These are phyloP conservation scores for Netelia virgata DNA, from an alignment of 2,888 invertebrate genomes.

Conservation along the genomic window DNA sequence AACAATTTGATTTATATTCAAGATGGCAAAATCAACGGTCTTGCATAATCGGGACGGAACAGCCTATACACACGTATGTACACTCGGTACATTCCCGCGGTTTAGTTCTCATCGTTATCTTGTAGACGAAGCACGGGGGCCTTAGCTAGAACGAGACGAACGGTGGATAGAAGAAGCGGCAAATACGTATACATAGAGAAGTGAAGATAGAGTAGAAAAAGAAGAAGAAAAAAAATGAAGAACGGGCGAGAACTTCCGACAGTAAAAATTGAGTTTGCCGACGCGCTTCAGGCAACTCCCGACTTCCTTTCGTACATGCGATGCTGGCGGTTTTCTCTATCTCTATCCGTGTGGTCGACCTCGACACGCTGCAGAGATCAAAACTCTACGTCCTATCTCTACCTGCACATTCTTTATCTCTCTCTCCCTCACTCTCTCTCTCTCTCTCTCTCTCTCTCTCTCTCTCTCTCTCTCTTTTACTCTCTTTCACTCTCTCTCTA, in stretches of 20 bases:
- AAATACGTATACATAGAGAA: conserved; percentile 22
- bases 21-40: no score
- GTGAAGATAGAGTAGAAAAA: conserved; percentile 28
- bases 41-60: no score
- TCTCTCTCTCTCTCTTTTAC: not conserved
- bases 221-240: not conserved
- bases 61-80: not conserved
- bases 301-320: conserved; percentile 1
- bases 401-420: not conserved
- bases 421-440: not conserved
- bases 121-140: not conserved
- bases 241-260: conserved; percentile 54
- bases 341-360: not conserved
- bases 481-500: no score
- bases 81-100: not conserved
- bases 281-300: conserved; percentile 32
- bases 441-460: not conserved
- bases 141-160: not conserved
- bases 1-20: no score
- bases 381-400: not conserved
- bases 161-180: conserved; percentile 12
- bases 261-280: conserved; percentile 63
- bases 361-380: not conserved
- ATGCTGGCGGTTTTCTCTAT: not conserved
- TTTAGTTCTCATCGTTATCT: not conserved